Conservation (phyloP, 2,888 invertebrate species). For the Tridacna gigas region DNA sequence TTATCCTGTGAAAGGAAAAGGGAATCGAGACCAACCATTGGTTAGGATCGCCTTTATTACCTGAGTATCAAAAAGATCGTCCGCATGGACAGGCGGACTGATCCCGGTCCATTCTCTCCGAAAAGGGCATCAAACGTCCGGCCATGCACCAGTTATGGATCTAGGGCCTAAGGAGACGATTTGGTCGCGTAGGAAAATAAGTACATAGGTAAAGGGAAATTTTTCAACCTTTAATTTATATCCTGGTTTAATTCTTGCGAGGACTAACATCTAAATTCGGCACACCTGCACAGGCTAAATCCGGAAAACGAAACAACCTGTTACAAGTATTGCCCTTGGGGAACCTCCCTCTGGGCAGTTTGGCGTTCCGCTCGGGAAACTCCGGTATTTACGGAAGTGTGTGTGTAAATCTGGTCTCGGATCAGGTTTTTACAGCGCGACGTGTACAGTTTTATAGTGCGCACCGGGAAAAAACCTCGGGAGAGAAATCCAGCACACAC, state of each 20-base stretch:
- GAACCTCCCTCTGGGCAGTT: slow-evolving; percentile 28
- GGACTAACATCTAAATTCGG: not conserved
- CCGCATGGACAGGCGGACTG: too few species aligned
- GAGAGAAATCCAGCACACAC: slow-evolving; percentile 9
- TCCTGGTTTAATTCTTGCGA: slow-evolving; percentile 3
- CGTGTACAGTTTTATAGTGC: slow-evolving; percentile 12
- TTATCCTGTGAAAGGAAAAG: too few species aligned
- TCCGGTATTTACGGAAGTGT: slow-evolving; percentile 50
- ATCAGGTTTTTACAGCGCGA: slow-evolving; percentile 23
- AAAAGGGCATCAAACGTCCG: too few species aligned
- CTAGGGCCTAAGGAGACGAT: too few species aligned
- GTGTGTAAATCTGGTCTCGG: slow-evolving; percentile 43
- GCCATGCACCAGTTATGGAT: too few species aligned
- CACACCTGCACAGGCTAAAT: not conserved
- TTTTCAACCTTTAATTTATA: slow-evolving; percentile 15
- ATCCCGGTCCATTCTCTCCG: too few species aligned
- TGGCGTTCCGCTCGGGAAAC: slow-evolving; percentile 63
- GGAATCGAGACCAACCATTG: too few species aligned
- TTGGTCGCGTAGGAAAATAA: too few species aligned
- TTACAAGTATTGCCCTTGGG: not conserved
- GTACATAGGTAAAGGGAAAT: not conserved
- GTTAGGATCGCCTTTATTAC: too few species aligned
- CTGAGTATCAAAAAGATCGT: too few species aligned
- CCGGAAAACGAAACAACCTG: not conserved
- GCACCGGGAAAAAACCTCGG: slow-evolving; percentile 25